A percentile compares a stretch with the other conserved stretches of the same genome.
Conservation (phyloP, 2,113 vertebrate genomes). For the Tetrax tetrax region DNA sequence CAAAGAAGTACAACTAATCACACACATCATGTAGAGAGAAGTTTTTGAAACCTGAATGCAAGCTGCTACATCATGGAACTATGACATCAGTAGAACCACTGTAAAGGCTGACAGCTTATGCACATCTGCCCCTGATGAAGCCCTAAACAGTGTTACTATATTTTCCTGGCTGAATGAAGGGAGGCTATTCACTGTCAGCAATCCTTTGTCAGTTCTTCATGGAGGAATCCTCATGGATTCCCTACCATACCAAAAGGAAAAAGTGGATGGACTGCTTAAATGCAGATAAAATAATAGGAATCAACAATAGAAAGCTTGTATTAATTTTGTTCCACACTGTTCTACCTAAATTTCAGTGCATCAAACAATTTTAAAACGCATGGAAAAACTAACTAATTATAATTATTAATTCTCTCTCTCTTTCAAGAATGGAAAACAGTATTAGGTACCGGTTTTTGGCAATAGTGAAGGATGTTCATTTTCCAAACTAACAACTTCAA, state of each 20-base stretch:
- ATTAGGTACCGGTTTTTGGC: neutral
- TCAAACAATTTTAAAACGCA: neutral
- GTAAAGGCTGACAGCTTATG: neutral
- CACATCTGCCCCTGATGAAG: neutral
- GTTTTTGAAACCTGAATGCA: neutral
- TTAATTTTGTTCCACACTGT: neutral
- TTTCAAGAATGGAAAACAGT: neutral
- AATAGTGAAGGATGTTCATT: neutral
- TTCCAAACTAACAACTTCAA: neutral
- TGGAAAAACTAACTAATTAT: neutral
- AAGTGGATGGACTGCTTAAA: neutral
- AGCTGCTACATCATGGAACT: neutral
- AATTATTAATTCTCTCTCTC: neutral
- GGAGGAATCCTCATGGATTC: neutral
- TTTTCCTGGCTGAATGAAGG: neutral
- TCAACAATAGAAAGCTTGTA: neutral
- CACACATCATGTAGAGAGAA: neutral
- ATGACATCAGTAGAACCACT: neutral
- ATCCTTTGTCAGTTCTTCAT: neutral
- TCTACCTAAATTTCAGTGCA: neutral
- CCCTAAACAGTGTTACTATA: neutral
- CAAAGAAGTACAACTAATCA: neutral
- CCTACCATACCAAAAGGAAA: neutral
- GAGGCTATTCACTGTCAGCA: neutral
- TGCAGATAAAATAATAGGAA: neutral